A percentile compares a stretch with the other conserved stretches of the same genome.
phyloP scores from a whole-genome alignment of 2,113 vertebrate genomes.

The Sula dactylatra region DNA sequence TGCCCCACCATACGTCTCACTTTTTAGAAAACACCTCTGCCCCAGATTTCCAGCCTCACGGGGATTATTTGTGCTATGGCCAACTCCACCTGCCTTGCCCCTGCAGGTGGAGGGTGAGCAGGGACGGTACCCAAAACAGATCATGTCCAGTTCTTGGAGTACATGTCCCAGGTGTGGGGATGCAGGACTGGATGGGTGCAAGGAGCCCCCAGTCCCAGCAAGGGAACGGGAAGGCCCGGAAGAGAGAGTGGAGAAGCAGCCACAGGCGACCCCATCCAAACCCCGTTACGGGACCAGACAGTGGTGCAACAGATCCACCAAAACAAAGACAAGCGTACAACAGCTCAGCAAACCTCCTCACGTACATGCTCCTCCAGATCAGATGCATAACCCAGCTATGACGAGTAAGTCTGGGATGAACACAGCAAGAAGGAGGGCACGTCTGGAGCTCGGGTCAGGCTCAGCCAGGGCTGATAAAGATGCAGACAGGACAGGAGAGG shows the following conservation, averaged over 20 bases:
- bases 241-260: not conserved
- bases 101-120: not conserved
- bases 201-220: not conserved
- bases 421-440: not conserved
- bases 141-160: rapidly evolving
- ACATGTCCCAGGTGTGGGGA: rapidly evolving
- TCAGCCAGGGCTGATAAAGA: not conserved
- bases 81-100: not conserved
- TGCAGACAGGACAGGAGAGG: not conserved
- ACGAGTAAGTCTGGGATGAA: not conserved
- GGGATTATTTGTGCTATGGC: not conserved
- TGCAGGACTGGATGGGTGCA: rapidly evolving
- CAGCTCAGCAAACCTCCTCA: not conserved
- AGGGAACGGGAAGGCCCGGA: not conserved
- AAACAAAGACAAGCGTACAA: not conserved
- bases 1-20: rapidly evolving
- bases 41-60: not conserved
- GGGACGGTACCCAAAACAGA: not conserved
- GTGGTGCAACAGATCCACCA: not conserved
- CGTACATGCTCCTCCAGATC: not conserved
- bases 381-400: not conserved
- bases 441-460: not conserved
- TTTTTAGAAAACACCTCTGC: not conserved
- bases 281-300: not conserved
- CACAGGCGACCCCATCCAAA: rapidly evolving